Conservation (phyloP, 2,797 vertebrate genomes). For the Lepus townsendii region DNA sequence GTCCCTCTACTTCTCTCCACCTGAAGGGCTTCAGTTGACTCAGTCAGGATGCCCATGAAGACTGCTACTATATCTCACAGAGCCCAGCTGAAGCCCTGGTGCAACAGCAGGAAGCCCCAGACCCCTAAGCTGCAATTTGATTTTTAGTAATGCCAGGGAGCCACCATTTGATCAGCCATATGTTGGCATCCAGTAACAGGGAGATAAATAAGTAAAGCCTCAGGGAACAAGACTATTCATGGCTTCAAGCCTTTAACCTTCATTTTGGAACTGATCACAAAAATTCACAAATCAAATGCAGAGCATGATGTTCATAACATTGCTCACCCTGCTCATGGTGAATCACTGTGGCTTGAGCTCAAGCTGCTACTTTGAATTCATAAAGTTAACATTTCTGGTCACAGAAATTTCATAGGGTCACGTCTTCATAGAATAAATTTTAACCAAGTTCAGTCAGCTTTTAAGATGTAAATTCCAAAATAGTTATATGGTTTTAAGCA, state of each 20-base stretch:
- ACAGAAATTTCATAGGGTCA: constrained; percentile 2
- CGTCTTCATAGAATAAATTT: constrained; percentile 60
- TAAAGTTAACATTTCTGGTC: neutral
- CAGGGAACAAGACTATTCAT: neutral
- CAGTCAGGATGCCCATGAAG: neutral
- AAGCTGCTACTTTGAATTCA: neutral
- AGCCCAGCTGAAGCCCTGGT: too few relatives aligned
- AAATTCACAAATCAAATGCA: constrained; percentile 65
- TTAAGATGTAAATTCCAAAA: constrained; percentile 55
- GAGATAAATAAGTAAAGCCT: constrained; percentile 44
- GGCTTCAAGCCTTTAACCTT: constrained; percentile 43
- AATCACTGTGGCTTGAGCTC: neutral
- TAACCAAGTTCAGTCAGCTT: constrained; percentile 22
- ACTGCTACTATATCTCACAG: neutral
- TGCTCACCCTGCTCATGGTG: neutral
- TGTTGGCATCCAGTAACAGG: neutral
- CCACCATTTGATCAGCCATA: neutral
- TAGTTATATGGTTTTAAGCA: constrained; percentile 1
- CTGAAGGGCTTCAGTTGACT: neutral
- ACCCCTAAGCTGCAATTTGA: neutral
- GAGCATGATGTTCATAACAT: neutral
- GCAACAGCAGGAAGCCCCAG: neutral
- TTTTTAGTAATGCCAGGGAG: constrained; percentile 41
- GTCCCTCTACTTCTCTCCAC: neutral
- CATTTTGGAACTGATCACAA: constrained; percentile 43